Base-by-base conservation (phyloP, 2,113 vertebrate species). In the Agelaius phoeniceus region DNA sequence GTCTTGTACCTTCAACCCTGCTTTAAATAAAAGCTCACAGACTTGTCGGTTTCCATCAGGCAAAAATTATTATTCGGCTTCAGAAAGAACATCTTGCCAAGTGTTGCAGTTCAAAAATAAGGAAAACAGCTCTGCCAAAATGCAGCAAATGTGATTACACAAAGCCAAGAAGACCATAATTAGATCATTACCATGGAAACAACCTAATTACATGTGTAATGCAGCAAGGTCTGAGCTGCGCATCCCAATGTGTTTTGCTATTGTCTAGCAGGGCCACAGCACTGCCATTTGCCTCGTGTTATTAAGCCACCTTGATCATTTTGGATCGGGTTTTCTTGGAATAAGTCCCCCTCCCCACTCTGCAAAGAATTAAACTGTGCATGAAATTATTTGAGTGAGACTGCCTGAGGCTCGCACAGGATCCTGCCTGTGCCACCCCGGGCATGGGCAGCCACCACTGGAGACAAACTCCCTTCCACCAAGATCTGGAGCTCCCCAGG, bases 121-220 rank as follows among this genome's bases (percentile, higher is more conserved):
- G 97, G 96, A 97, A 97, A 98, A 97, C 95, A 95, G 96, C 95
- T 88, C 97, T 98, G 98, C 98, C 98, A 98, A 98, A 98, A 98
- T 93, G 97, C 93, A 98, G 98, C 96, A 98, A 98, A 98, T 98
- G 97, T 98, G 97, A 98, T 98, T 98, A 97, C 96, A 98, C 97
- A 97, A 98, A 98, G 97, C 98, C 97, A 97, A 97, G 98, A 98
- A 97, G 98, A 97, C 98, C 97, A 96, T 98, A 98, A 98, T 98
- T 98, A 98, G 98, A 98, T 98, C 98, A 98, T 98, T 98, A 98
- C 98, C 98, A 98, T 98, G 98, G 98, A 98, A 98, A 98, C 98
- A 98, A 98, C 98, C 98, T 98, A 98, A 98, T 98, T 98, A 98
- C 97, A 98, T 97, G 97, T 97, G 97, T 97, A 98, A 98, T 97